These are phyloP conservation scores for Patagioenas fasciata DNA, from an alignment of 2,113 vertebrate species.

Conservation along the genomic window DNA sequence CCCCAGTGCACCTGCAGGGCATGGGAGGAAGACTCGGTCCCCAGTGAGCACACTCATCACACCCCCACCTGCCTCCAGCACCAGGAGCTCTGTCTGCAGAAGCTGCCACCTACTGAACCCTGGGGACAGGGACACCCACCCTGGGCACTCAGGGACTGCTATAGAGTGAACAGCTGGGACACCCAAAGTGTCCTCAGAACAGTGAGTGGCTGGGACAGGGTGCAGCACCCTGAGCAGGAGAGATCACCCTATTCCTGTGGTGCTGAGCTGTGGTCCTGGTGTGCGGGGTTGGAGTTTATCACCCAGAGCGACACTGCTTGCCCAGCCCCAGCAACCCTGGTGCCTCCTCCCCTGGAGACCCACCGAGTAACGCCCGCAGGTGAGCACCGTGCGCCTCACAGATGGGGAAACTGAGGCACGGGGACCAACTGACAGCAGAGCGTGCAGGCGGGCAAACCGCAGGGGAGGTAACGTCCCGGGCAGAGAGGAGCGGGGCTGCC, in stretches of 20 bases:
- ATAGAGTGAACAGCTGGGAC: background rate
- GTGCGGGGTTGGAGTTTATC: background rate
- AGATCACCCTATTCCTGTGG: background rate
- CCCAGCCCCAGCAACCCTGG: background rate
- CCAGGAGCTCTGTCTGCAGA: background rate
- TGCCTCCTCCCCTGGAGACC: background rate
- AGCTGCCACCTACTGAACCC: background rate
- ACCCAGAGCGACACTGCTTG: background rate
- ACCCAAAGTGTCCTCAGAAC: rapidly evolving
- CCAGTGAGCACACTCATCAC: background rate
- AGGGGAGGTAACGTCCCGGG: background rate
- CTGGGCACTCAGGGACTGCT: background rate
- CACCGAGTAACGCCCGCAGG: rapidly evolving
- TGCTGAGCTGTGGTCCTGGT: rapidly evolving
- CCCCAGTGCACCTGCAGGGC: background rate
- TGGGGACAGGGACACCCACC: background rate
- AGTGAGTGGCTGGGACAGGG: rapidly evolving
- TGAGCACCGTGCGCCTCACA: rapidly evolving
- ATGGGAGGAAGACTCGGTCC: background rate
- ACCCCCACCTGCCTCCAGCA: background rate
- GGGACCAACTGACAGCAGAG: background rate
- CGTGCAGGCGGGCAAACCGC: background rate
- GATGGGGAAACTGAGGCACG: too few relatives aligned
- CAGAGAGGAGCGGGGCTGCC: background rate
- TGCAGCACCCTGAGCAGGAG: background rate